Base-by-base conservation (phyloP, 2,888 invertebrate species). In the Epistrophella euchroma region DNA sequence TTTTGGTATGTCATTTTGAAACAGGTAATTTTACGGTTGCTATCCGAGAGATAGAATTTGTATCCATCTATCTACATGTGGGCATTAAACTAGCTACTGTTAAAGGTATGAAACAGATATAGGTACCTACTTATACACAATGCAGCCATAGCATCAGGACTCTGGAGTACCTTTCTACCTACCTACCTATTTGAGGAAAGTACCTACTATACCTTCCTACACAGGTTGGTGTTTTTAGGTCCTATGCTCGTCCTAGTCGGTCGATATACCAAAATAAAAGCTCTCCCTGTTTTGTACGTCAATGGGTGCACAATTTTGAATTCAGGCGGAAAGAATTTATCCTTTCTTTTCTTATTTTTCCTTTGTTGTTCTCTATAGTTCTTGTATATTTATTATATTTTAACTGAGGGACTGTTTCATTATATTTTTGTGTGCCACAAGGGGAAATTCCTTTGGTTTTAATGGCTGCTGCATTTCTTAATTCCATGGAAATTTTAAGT, bases 391-490 rank as follows among this genome's bases (percentile, higher is more conserved):
- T 47, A 11, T 50, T n/a, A 25, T 10, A 4, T 64, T 60, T 43
- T 4, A 2, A 45, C 3, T 45, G 28, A 45, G 45, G 64, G 28
- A 72, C 52, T 56, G 71, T 72, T 80, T 75, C 80, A 80, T 79
- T 79, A 56, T 64, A 64, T 64, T 45, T 62, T 71, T 68, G 68
- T 68, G 40, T 43, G 28, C 60, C 72, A 75, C 79, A 66, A 72
- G 58, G 58, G 60, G 45, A 85, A 60, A 85, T 85, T 76, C 76
- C 17, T 72, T 80, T 76, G 71, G 71, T 75, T 66, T 80, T 80
- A 85, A 80, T 76, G 84, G 80, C 66, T 80, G 80, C 66, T 80
- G 75, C 75, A 85, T 80, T 85, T 85, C 75, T 76, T 80, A 80
- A 75, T 80, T 80, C 72, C 71, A 72, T 64, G 71, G 75, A 84